Evolutionary conservation across 2,113 vertebrate genomes (phyloP).

Genomic region (Spilogale gracilis): DNA sequence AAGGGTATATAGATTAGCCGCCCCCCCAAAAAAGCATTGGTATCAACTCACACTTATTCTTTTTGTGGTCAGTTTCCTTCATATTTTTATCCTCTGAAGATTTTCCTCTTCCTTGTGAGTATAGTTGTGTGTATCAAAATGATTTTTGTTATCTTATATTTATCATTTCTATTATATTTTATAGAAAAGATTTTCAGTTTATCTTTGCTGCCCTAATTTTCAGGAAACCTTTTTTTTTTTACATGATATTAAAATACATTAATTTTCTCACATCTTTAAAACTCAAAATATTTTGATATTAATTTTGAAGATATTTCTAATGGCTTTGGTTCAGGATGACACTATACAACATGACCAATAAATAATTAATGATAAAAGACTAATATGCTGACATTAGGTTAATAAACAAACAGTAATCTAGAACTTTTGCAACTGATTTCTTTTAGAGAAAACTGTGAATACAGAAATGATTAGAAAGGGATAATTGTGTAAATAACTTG

Average conservation of each 20-base stretch:
- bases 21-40: neutral
- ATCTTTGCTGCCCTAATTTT: neutral
- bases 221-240: neutral
- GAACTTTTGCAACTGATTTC: neutral
- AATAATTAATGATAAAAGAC: neutral
- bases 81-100: neutral
- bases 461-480: neutral
- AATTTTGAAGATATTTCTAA: constrained; percentile 51
- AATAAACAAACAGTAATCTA: constrained; percentile 17
- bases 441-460: constrained; percentile 43
- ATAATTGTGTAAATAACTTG: neutral
- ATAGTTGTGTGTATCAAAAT: constrained; percentile 6
- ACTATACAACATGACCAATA: neutral
- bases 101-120: neutral
- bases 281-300: constrained; percentile 58
- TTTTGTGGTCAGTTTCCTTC: neutral
- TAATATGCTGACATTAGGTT: neutral
- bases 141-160: neutral
- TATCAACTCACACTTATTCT: neutral
- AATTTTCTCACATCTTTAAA: neutral
- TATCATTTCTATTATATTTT: constrained; percentile 4
- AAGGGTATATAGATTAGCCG: neutral
- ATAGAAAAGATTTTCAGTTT: constrained; percentile 5
- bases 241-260: neutral
- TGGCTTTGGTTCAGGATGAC: neutral